These are phyloP conservation scores for Phrynosoma blainvillii DNA, from an alignment of 2,113 vertebrate species.

Conservation along the genomic window DNA sequence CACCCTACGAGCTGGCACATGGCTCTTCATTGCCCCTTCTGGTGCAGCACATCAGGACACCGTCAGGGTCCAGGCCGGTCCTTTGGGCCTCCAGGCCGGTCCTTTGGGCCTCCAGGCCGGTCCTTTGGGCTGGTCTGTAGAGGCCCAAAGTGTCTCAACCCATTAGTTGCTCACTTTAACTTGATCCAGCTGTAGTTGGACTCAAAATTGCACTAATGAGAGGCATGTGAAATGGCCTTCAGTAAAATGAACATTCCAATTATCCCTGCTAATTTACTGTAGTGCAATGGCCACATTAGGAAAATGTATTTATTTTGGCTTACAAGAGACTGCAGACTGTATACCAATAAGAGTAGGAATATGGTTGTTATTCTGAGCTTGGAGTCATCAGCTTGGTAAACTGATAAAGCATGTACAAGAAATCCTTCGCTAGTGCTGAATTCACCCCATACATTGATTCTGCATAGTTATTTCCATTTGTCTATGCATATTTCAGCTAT, in stretches of 20 bases:
- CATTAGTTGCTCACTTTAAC: constrained; percentile 65
- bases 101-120: too few species aligned
- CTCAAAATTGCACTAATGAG: constrained; percentile 66
- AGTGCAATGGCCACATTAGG: constrained; percentile 62
- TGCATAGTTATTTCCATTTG: neutral
- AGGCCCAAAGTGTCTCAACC: constrained; percentile 46
- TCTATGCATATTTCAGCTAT: neutral
- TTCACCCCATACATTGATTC: constrained; percentile 42
- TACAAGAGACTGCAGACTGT: constrained; percentile 47
- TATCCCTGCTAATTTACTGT: constrained; percentile 60
- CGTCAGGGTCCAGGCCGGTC: too few species aligned
- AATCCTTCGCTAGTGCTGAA: constrained; percentile 21
- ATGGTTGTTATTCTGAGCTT: constrained; percentile 20
- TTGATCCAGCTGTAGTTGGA: constrained; percentile 59
- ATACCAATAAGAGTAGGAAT: neutral
- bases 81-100: too few species aligned
- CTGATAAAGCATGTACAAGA: constrained; percentile 30
- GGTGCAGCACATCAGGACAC: too few species aligned
- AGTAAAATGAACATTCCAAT: constrained; percentile 63
- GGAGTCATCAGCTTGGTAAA: constrained; percentile 27
- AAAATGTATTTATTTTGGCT: constrained; percentile 55
- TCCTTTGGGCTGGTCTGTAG: too few species aligned
- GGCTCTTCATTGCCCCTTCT: too few species aligned
- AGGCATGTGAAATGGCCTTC: constrained; percentile 64
- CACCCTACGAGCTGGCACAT: too few species aligned